These are phyloP conservation scores for Linnaemya tessellans DNA, from an alignment of 2,888 invertebrate species.

Conservation along the genomic window DNA sequence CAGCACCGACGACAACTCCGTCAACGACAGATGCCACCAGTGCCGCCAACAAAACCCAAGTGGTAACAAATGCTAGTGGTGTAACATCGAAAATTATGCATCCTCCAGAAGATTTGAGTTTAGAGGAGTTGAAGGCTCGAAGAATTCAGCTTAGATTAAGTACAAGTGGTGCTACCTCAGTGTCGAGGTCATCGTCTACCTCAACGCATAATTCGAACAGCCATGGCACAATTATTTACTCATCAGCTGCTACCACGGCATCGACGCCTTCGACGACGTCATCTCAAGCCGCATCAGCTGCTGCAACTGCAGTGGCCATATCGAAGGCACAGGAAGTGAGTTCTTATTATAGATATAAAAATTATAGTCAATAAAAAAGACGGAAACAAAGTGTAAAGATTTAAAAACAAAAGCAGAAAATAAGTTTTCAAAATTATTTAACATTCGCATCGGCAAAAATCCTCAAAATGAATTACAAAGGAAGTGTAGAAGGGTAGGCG, in stretches of 20 bases:
- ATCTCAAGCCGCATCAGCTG: conserved; percentile 83
- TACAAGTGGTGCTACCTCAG: conserved; percentile 47
- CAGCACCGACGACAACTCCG: conserved; percentile 76
- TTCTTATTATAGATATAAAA: conserved; percentile 83
- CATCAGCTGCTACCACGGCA: conserved; percentile 64
- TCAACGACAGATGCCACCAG: conserved; percentile 74
- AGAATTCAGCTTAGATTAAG: conserved; percentile 84
- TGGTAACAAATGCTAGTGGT: conserved; percentile 89
- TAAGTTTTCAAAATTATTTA: conserved; percentile 52
- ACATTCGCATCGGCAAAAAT: conserved; percentile 72
- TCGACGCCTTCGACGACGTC: conserved; percentile 82
- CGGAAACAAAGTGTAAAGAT: conserved; percentile 69
- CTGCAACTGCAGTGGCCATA: conserved; percentile 81
- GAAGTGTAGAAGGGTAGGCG: neutral
- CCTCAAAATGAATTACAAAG: conserved; percentile 54
- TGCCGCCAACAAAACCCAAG: conserved; percentile 75
- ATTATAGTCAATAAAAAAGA: conserved; percentile 82
- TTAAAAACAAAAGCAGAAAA: conserved; percentile 39
- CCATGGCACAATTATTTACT: conserved; percentile 62
- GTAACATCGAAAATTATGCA: conserved; percentile 95
- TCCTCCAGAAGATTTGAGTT: conserved; percentile 95
- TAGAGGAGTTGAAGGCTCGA: conserved; percentile 92
- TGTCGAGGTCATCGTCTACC: conserved; percentile 57
- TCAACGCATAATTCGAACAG: conserved; percentile 59
- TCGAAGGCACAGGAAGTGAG: conserved; percentile 84